These are phyloP conservation scores for Scomber colias DNA, from an alignment of 2,113 vertebrate species.

Conservation along the genomic window DNA sequence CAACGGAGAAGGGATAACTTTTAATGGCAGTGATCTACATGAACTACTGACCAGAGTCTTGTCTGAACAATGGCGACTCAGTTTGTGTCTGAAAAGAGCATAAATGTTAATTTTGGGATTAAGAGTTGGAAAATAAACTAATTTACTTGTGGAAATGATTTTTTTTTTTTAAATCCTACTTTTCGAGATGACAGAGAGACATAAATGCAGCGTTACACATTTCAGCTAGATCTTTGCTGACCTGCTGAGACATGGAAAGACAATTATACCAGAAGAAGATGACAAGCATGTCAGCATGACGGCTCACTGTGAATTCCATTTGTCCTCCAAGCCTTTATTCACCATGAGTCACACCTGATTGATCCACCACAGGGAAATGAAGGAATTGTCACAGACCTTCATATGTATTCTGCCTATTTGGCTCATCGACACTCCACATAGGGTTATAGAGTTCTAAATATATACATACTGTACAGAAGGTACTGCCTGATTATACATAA, in stretches of 20 bases:
- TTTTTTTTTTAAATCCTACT: conserved; percentile 19
- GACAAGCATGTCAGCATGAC: conserved; percentile 70
- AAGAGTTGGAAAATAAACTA: not conserved
- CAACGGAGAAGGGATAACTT: not conserved
- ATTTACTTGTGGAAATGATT: not conserved
- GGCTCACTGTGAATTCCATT: conserved; percentile 71
- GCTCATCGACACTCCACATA: not conserved
- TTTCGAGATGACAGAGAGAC: conserved; percentile 45
- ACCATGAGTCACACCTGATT: conserved; percentile 72
- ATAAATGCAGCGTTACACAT: conserved; percentile 46
- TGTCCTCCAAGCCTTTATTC: conserved; percentile 71
- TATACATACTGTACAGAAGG: not conserved
- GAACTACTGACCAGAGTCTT: too few species aligned
- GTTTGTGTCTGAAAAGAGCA: not conserved
- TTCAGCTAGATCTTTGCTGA: conserved; percentile 57
- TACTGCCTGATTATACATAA: too few species aligned
- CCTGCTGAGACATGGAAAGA: conserved; percentile 66
- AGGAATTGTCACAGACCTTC: conserved; percentile 4
- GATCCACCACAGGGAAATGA: conserved; percentile 56
- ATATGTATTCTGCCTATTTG: conserved; percentile 5
- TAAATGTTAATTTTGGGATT: not conserved
- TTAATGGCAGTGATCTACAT: not conserved
- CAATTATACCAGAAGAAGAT: conserved; percentile 71
- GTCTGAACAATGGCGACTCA: too few species aligned
- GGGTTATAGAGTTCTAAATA: not conserved